Base-by-base conservation (phyloP, 2,113 vertebrate species). In the Chaetodon trifascialis region DNA sequence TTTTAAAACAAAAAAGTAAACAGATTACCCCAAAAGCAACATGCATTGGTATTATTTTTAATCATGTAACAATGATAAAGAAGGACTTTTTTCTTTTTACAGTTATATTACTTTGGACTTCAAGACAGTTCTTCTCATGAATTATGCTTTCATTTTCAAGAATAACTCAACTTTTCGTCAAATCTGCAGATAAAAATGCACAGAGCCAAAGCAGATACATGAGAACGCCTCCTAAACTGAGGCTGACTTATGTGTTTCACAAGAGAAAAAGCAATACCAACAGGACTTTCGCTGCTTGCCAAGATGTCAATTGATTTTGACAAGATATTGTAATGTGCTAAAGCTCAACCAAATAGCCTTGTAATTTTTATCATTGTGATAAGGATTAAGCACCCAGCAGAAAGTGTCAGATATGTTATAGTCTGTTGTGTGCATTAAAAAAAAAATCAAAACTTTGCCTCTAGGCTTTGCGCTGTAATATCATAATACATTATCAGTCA, bases 331-430 rank as follows among this genome's bases (percentile, higher is more conserved):
- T 30, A 30, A 1, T 30, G 30, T 30, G 30, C 38, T 21, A 74
- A 38, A 76, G 21, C 11, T 2, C 42, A 60, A 17, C n/a, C 14
- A 49, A 34, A 76, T 47, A 47, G 38, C 69, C 14, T 19, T 54
- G 12, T 52, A 17, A 10, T 59, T 54, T 23, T 55, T 40, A 47
- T 69, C 11, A 55, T 21, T 71, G 47, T 58, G 47, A 66, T 75
- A 23, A 47, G 55, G 36, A 40, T 64, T 42, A 64, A 71, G 54
- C 58, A 66, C 63, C 40, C 16, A 52, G 51, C 34, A 75, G 42
- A 60, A 71, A 73, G 19, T 62, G 62, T 84, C 71, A 74, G 23
- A 87, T 72, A 65, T 67, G 38, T 36, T 70, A 9, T 0, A 40
- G 15, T 73, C 23, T 86, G 52, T 54, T 60, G 46, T 38, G 12